These are phyloP conservation scores for Acanthornis magna DNA, from an alignment of 2,797 vertebrate genomes.

Conservation along the genomic window DNA sequence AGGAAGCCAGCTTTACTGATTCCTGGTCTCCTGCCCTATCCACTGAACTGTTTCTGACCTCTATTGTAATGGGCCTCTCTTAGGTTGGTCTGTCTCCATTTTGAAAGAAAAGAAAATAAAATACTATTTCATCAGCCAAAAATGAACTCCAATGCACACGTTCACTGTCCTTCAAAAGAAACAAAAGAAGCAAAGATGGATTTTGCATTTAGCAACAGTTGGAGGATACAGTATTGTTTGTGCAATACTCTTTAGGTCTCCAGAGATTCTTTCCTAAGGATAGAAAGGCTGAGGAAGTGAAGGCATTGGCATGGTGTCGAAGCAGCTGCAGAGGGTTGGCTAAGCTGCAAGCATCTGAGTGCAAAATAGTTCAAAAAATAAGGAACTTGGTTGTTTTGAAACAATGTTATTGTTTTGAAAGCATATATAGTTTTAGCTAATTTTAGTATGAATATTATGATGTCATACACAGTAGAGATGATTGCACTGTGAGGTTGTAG, in stretches of 20 bases:
- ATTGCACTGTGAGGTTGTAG: background rate
- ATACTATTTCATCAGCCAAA: background rate
- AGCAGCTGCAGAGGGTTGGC: conserved; percentile 52
- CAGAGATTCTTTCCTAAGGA: conserved; percentile 27
- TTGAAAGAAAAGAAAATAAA: background rate
- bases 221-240: conserved; percentile 25
- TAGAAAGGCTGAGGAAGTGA: conserved; percentile 36
- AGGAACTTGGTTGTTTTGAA: conserved; percentile 15
- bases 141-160: background rate
- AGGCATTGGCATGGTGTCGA: conserved; percentile 7
- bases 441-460: background rate
- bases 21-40: background rate
- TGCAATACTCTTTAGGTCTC: conserved; percentile 9
- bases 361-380: background rate
- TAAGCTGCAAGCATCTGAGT: conserved; percentile 28
- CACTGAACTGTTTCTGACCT: background rate
- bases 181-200: conserved; percentile 10
- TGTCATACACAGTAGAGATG: background rate
- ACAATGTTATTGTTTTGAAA: conserved; percentile 13
- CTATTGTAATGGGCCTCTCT: background rate
- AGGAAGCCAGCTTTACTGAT: background rate
- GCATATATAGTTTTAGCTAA: background rate
- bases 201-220: conserved; percentile 16
- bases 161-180: background rate
- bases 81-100: background rate